phyloP scores from a whole-genome alignment of 2,797 vertebrate species.

The Scolopax rusticola region DNA sequence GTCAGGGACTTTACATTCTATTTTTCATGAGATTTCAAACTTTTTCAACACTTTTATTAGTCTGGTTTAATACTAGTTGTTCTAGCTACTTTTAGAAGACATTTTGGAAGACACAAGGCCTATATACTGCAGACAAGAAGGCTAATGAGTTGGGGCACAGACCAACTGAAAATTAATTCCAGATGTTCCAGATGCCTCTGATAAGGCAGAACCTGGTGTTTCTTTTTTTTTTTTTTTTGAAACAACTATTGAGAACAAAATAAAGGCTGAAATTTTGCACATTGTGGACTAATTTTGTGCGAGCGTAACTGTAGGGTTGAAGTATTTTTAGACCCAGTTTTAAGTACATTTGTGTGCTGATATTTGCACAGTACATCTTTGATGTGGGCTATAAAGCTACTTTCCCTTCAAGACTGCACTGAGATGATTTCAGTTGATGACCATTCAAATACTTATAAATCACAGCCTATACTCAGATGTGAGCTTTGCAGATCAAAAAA shows the following conservation, averaged over 20 bases:
- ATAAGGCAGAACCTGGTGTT: constrained; percentile 5
- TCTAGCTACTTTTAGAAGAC: constrained; percentile 30
- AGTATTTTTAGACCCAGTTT: not conserved
- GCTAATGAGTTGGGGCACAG: not conserved
- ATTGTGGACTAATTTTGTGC: not conserved
- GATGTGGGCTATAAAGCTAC: not conserved
- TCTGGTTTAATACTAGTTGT: constrained; percentile 16
- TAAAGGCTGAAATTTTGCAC: not conserved
- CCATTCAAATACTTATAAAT: not conserved
- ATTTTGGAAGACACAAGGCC: constrained; percentile 28
- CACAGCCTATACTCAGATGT: not conserved
- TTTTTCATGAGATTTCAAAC: constrained; percentile 61
- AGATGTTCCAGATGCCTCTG: not conserved
- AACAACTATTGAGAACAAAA: not conserved
- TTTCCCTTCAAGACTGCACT: not conserved
- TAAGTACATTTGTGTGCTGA: not conserved
- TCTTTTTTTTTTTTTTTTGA: not conserved
- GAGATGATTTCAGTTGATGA: not conserved
- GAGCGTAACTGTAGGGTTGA: not conserved
- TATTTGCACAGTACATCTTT: not conserved
- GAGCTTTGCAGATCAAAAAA: not conserved
- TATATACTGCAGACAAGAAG: not conserved
- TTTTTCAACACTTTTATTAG: constrained; percentile 42
- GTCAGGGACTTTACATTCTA: constrained; percentile 49
- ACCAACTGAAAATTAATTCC: not conserved